Conservation (phyloP, 2,797 vertebrate species). For the Erethizon dorsatum region DNA sequence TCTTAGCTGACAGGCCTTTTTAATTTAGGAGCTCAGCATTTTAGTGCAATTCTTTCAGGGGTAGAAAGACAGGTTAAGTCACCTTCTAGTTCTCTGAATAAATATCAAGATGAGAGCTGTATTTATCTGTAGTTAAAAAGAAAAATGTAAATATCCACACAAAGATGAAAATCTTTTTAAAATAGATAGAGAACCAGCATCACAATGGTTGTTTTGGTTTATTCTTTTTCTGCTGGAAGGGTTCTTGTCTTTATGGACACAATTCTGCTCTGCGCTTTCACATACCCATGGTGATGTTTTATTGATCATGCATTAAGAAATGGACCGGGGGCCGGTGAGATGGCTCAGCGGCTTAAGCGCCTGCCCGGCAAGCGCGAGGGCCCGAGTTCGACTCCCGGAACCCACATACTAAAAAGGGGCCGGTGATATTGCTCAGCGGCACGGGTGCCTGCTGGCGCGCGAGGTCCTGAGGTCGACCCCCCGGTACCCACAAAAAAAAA, state of each 20-base stretch:
- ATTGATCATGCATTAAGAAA: background rate
- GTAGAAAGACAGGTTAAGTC: background rate
- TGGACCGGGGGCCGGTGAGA: no score
- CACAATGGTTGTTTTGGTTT: background rate
- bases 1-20: background rate
- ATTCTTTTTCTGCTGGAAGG: background rate
- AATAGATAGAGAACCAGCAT: background rate
- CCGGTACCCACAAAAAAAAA: no score
- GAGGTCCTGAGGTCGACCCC: no score
- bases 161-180: background rate
- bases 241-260: background rate
- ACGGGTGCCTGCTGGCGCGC: no score
- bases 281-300: background rate
- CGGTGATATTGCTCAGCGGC: no score
- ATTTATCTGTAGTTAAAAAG: background rate
- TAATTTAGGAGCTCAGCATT: background rate
- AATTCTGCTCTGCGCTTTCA: background rate
- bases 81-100: background rate
- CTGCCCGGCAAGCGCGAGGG: no score
- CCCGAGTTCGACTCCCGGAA: no score
- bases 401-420: no score
- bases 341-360: no score
- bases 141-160: background rate
- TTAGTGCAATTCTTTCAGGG: background rate
- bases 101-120: background rate